A percentile compares a stretch with the other conserved stretches of the same genome.
Evolutionary conservation across 2,888 invertebrate species (phyloP).

Genomic region (Philereme transversata): DNA sequence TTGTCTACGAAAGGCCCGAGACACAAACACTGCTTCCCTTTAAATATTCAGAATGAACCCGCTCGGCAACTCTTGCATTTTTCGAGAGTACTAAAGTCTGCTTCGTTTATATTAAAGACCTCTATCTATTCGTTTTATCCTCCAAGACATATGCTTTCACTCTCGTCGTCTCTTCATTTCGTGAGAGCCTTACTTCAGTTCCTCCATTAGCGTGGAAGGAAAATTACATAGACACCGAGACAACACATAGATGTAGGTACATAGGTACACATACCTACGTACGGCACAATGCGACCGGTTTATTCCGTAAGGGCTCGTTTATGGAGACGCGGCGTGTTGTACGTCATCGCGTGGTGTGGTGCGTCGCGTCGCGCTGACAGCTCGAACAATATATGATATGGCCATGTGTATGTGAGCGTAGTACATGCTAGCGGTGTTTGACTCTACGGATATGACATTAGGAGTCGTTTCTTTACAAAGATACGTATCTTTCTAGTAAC

Average conservation of each 20-base stretch:
- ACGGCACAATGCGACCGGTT: too few relatives aligned
- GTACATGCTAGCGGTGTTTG: too few relatives aligned
- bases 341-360: too few relatives aligned
- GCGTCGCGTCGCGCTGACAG: too few relatives aligned
- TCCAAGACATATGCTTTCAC: slow-evolving; percentile 77
- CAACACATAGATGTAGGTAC: slow-evolving; percentile 47
- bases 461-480: too few relatives aligned
- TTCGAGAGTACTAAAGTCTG: slow-evolving; percentile 82
- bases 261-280: too few relatives aligned
- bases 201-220: slow-evolving; percentile 37
- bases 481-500: too few relatives aligned
- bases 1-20: slow-evolving; percentile 38
- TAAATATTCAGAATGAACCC: slow-evolving; percentile 78
- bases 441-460: too few relatives aligned
- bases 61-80: slow-evolving; percentile 73
- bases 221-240: slow-evolving; percentile 26
- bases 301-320: too few relatives aligned
- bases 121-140: slow-evolving; percentile 84
- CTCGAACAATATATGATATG: too few relatives aligned
- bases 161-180: slow-evolving; percentile 68
- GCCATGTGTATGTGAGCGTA: too few relatives aligned
- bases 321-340: too few relatives aligned
- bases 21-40: slow-evolving; percentile 58
- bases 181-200: slow-evolving; percentile 45
- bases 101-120: slow-evolving; percentile 84